These are phyloP conservation scores for Triplophysa siluroides DNA, from an alignment of 2,113 vertebrate species.

Conservation along the genomic window DNA sequence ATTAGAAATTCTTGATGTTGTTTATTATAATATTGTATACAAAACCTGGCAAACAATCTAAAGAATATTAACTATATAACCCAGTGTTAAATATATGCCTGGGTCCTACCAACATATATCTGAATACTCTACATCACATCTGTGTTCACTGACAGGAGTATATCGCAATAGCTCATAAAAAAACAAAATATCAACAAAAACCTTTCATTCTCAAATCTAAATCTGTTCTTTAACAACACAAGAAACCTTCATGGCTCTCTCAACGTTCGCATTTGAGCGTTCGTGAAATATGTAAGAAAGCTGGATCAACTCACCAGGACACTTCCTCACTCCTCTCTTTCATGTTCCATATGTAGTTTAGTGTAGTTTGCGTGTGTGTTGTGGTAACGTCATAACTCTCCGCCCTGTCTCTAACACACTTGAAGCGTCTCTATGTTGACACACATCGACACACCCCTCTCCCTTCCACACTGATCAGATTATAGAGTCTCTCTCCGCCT, in stretches of 20 bases:
- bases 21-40: too few species aligned
- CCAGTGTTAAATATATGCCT: too few species aligned
- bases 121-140: too few species aligned
- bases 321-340: not conserved
- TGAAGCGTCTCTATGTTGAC: constrained; percentile 29
- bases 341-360: constrained; percentile 4
- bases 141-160: not conserved
- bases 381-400: constrained; percentile 19
- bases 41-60: too few species aligned
- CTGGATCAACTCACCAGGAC: constrained; percentile 20
- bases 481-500: constrained; percentile 58
- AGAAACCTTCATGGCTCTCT: not conserved
- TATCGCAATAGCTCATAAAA: not conserved
- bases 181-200: not conserved
- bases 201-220: not conserved
- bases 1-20: too few species aligned
- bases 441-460: constrained; percentile 67
- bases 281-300: not conserved
- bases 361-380: constrained; percentile 13
- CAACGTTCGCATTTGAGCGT: not conserved
- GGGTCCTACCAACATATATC: too few species aligned
- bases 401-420: constrained; percentile 30
- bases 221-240: not conserved
- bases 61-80: too few species aligned
- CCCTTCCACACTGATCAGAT: constrained; percentile 65